These are phyloP conservation scores for Platichthys stellatus DNA, from an alignment of 2,113 vertebrate genomes.

Conservation along the genomic window DNA sequence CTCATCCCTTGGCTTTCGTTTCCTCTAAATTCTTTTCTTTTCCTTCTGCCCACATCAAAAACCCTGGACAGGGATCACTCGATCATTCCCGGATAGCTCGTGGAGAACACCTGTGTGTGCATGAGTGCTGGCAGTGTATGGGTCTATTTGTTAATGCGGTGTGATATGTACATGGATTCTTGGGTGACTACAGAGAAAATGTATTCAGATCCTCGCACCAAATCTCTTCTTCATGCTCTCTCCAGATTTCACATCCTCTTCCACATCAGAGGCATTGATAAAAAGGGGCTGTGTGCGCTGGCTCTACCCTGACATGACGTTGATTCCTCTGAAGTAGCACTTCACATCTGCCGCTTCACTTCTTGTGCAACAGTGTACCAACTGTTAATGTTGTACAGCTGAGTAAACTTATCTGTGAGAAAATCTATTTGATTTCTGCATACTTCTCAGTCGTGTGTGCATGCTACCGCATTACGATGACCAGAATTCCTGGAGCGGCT, in stretches of 20 bases:
- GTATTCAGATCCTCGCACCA: conserved; percentile 69
- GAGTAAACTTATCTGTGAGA: conserved; percentile 49
- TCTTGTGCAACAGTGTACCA: conserved; percentile 54
- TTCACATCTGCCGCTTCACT: conserved; percentile 56
- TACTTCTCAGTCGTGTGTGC: conserved; percentile 48
- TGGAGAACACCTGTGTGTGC: conserved; percentile 77
- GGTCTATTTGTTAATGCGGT: conserved; percentile 73
- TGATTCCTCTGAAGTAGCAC: conserved; percentile 70
- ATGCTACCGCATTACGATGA: conserved; percentile 40
- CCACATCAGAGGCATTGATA: conserved; percentile 73
- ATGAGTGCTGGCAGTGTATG: conserved; percentile 63
- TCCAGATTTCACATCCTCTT: conserved; percentile 80
- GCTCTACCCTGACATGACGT: conserved; percentile 63
- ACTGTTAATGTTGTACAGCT: conserved; percentile 50
- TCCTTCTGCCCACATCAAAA: conserved; percentile 79
- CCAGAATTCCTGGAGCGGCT: conserved; percentile 48
- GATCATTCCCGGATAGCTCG: conserved; percentile 73
- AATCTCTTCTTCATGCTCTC: conserved; percentile 74
- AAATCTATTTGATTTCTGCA: conserved; percentile 56
- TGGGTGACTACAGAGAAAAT: conserved; percentile 68
- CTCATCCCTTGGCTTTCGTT: conserved; percentile 61
- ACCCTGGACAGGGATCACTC: conserved; percentile 74
- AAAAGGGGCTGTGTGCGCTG: conserved; percentile 71
- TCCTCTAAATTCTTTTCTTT: conserved; percentile 69
- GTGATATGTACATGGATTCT: conserved; percentile 79